Conservation (phyloP, 2,113 vertebrate genomes). For the Spermophilus dauricus region DNA sequence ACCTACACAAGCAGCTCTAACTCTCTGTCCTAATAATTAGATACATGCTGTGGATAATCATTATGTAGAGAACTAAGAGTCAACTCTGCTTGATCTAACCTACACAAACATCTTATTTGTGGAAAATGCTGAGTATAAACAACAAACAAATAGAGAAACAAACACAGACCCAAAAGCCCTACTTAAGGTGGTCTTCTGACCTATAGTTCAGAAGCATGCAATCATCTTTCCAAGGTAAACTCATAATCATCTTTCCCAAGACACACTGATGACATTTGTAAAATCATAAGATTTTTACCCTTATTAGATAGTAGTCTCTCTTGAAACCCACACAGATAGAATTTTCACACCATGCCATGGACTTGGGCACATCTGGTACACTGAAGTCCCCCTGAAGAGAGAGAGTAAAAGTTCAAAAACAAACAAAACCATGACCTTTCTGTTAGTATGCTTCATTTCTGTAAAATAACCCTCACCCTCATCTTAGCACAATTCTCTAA, state of each 20-base stretch:
- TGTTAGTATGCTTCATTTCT: background rate
- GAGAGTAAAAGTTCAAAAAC: constrained; percentile 54
- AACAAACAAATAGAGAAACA: background rate
- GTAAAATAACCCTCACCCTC: constrained; percentile 2
- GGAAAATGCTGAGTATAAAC: constrained; percentile 26
- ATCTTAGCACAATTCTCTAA: background rate
- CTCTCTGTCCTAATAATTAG: background rate
- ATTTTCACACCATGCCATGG: constrained; percentile 99
- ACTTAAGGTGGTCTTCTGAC: background rate
- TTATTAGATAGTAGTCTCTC: constrained; percentile 98
- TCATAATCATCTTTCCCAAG: background rate
- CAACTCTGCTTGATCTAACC: background rate
- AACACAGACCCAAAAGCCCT: background rate
- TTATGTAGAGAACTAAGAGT: background rate
- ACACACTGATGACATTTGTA: background rate
- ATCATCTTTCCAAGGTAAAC: background rate
- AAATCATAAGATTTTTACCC: constrained; percentile 88
- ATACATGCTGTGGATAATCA: background rate
- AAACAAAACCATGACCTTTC: background rate
- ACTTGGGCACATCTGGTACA: constrained; percentile 97
- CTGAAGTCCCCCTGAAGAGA: constrained; percentile 94
- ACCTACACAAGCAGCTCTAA: background rate
- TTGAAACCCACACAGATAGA: constrained; percentile 99
- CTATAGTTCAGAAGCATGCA: background rate
- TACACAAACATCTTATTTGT: background rate